These are phyloP conservation scores for Phalera bucephala DNA, from an alignment of 2,888 invertebrate species.

Conservation along the genomic window DNA sequence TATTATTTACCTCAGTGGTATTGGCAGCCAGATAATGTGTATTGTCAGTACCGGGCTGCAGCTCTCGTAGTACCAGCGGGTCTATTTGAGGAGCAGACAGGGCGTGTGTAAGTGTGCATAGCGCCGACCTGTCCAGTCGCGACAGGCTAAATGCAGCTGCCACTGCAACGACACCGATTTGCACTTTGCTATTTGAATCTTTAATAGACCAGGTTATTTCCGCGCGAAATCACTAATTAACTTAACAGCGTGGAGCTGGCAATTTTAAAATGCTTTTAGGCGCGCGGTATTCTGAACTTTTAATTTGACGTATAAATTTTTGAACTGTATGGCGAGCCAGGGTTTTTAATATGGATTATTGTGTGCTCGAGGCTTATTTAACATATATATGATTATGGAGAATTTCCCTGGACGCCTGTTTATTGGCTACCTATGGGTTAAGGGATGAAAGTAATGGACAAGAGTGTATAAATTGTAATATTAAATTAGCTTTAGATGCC, in stretches of 20 bases:
- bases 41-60: too few relatives aligned
- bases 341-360: too few relatives aligned
- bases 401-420: too few relatives aligned
- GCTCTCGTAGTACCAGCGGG: conserved; percentile 36
- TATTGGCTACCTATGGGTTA: too few relatives aligned
- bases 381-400: too few relatives aligned
- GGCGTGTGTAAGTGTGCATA: conserved; percentile 36
- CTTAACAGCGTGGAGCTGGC: conserved; percentile 34
- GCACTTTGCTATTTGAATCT: conserved; percentile 75
- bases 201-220: conserved; percentile 69
- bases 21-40: too few relatives aligned
- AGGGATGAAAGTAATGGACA: too few relatives aligned
- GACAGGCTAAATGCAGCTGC: conserved; percentile 64
- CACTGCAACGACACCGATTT: conserved; percentile 71
- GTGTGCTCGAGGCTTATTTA: too few relatives aligned
- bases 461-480: too few relatives aligned
- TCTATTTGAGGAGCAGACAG: conserved; percentile 62
- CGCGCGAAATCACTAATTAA: conserved; percentile 62
- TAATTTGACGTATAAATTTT: conserved; percentile 1
- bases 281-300: conserved; percentile 16
- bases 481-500: too few relatives aligned
- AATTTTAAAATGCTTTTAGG: conserved; percentile 26
- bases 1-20: too few relatives aligned
- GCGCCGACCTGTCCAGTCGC: conserved; percentile 48
- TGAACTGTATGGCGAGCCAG: too few relatives aligned